Evolutionary conservation across 2,113 vertebrate species (phyloP).

Genomic region (Amphiprion percula): DNA sequence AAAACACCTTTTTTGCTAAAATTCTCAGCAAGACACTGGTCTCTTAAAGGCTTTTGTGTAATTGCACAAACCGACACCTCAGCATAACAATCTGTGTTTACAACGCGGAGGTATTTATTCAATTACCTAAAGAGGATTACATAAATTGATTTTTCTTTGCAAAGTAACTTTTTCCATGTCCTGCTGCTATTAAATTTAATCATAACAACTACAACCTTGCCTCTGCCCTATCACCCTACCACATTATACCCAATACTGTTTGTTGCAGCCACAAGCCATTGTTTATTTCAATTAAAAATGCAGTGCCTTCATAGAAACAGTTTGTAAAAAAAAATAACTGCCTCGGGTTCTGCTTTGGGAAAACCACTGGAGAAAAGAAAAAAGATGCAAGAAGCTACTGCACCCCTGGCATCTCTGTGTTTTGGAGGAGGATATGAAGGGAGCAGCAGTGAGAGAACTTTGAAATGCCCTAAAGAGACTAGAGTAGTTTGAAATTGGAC

Average conservation of each 20-base stretch:
- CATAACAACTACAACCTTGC: constrained; percentile 56
- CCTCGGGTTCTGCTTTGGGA: constrained; percentile 47
- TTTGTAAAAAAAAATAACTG: constrained; percentile 33
- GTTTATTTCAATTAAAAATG: constrained; percentile 55
- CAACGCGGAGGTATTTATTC: constrained; percentile 16
- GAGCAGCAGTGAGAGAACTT: neutral
- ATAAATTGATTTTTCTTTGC: constrained; percentile 10
- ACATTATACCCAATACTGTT: constrained; percentile 21
- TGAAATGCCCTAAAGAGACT: constrained; percentile 38
- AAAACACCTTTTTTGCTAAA: neutral
- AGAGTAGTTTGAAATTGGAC: neutral
- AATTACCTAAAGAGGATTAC: constrained; percentile 32
- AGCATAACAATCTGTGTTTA: constrained; percentile 23
- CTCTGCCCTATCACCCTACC: constrained; percentile 35
- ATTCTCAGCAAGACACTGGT: neutral
- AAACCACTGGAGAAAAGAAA: constrained; percentile 24
- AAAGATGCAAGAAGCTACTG: constrained; percentile 11
- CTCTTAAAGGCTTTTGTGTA: neutral
- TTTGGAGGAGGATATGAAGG: constrained; percentile 25
- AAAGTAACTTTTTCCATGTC: constrained; percentile 29
- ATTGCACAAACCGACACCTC: constrained; percentile 24
- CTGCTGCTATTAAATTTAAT: constrained; percentile 53
- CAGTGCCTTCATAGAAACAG: constrained; percentile 14
- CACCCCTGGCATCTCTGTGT: constrained; percentile 23
- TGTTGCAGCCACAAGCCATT: constrained; percentile 43